These are phyloP conservation scores for Athene noctua DNA, from an alignment of 2,113 vertebrate genomes.

Conservation along the genomic window DNA sequence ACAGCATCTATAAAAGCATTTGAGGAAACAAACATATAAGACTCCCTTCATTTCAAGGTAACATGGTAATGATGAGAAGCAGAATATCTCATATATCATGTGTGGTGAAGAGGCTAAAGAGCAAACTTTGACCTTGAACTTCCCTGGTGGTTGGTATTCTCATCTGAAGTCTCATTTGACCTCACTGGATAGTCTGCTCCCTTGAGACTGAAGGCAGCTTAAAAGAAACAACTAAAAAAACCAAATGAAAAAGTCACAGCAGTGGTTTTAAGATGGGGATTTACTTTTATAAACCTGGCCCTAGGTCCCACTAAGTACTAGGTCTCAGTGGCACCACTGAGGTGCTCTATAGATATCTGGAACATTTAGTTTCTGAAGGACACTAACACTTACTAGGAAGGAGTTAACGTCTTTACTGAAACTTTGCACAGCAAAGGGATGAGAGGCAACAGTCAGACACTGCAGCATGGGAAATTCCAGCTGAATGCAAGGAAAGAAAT, in stretches of 20 bases:
- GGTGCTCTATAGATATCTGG: not conserved
- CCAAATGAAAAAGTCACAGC: not conserved
- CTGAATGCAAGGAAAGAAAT: not conserved
- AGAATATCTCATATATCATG: not conserved
- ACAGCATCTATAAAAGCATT: not conserved
- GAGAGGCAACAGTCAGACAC: not conserved
- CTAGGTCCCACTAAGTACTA: not conserved
- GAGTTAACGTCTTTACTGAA: not conserved
- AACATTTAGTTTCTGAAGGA: not conserved
- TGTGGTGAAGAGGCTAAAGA: not conserved
- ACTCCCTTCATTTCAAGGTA: not conserved
- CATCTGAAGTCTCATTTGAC: not conserved
- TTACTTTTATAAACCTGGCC: not conserved
- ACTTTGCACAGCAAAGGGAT: not conserved
- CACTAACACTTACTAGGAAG: not conserved
- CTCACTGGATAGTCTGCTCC: not conserved
- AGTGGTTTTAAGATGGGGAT: not conserved
- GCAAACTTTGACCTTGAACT: not conserved
- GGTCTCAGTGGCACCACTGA: not conserved
- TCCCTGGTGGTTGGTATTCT: not conserved
- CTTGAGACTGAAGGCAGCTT: not conserved
- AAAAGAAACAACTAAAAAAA: not conserved
- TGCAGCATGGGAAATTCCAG: not conserved
- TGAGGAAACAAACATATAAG: not conserved
- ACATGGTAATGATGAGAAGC: not conserved